Conservation (phyloP, 2,797 vertebrate genomes). For the Calcarius lapponicus region DNA sequence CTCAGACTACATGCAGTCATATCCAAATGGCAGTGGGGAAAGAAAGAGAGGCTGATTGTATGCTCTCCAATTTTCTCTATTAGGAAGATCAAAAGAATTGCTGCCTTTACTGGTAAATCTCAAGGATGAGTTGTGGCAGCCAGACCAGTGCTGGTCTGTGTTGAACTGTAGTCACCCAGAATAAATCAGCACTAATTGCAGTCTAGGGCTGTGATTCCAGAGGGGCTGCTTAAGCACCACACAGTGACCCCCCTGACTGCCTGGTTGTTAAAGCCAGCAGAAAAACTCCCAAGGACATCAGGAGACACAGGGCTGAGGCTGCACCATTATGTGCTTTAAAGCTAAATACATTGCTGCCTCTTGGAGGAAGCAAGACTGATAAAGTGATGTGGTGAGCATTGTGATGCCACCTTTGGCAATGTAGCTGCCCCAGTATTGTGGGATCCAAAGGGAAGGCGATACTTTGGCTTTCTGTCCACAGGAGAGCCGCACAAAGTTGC, state of each 20-base stretch:
- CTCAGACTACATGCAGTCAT: background rate
- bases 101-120: slow-evolving; percentile 69
- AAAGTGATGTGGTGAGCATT: background rate
- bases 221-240: slow-evolving; percentile 37
- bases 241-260: background rate
- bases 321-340: background rate
- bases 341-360: background rate
- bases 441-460: background rate
- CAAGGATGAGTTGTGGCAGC: slow-evolving; percentile 54
- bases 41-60: slow-evolving; percentile 52
- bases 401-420: background rate
- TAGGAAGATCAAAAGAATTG: slow-evolving; percentile 71
- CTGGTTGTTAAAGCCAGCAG: background rate
- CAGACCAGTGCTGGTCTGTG: slow-evolving; percentile 55
- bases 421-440: background rate
- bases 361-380: background rate
- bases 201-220: slow-evolving; percentile 60
- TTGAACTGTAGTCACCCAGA: slow-evolving; percentile 61
- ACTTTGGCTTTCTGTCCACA: background rate
- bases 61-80: slow-evolving; percentile 64
- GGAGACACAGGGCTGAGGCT: background rate
- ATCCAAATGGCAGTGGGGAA: slow-evolving; percentile 21
- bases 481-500: background rate
- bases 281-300: background rate
- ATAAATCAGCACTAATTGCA: slow-evolving; percentile 73